Evolutionary conservation across 2,888 invertebrate species (phyloP), one percentile per base, ranked within the genome.

Genomic region (Meiosimyza decipiens): DNA sequence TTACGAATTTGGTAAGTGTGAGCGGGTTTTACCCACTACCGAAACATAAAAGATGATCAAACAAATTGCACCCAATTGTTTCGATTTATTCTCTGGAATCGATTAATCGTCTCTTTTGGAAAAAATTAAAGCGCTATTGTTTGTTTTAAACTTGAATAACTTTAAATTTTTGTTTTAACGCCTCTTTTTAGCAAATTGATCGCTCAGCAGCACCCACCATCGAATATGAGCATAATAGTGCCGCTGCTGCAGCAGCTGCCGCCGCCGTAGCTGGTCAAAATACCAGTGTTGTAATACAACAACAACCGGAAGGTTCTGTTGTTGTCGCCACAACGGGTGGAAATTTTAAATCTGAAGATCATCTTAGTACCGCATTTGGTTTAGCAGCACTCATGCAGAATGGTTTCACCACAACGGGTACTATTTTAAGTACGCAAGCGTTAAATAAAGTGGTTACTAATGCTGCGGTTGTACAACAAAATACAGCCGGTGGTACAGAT

Each of bases 331-430:
- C 82, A 15, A 80, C 77, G 77, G 81, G 78, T 76, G 79, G 83
- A 80, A 84, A 82, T 78, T 88, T 92, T 80, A 92, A 92, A 79
- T 90, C 92, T 64, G 93, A 93, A 86, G 92, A 93, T 85, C 92
- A 92, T 87, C 89, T 92, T 81, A 90, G 89, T 73, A 91, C 91
- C 62, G 92, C 92, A 67, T 93, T 93, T 88, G 93, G 93, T 22
- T 88, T 93, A 76, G 93, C 93, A 22, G 93, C 93, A 47, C 88
- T 93, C 80, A 93, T 93, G 93, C 93, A 85, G 77, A 85, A 86
- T 77, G 86, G 86, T 50, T 86, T 86, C 73, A 82, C 92, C 65
- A 89, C 91, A 72, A 90, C 91, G 51, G 91, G 91, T 73, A 91
- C 92, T 75, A 87, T 92, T 73, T 75, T 83, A n/a, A 83, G 80